Conservation (phyloP, 37 sponge, comb jelly and placozoan species). For the Dysidea cf. avara region DNA sequence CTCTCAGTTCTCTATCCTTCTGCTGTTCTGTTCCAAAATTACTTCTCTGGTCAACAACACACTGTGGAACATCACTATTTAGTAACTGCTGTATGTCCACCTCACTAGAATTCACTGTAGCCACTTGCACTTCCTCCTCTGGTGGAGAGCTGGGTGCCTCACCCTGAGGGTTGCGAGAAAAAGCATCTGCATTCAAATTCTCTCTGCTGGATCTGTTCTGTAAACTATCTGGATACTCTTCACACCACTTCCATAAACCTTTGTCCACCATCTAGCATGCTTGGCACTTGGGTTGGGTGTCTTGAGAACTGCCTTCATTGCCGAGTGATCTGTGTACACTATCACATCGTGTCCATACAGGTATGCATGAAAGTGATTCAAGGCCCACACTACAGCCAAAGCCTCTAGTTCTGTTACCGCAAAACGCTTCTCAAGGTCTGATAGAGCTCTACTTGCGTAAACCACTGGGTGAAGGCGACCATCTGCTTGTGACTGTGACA, state of each 20-base stretch:
- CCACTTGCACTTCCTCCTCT: too few relatives aligned
- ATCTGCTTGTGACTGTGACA: conserved; percentile 34
- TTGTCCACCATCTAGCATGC: conserved; percentile 69
- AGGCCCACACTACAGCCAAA: conserved; percentile 64
- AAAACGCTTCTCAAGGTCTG: conserved; percentile 45
- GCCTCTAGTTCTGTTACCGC: conserved; percentile 68
- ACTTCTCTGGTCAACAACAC: too few relatives aligned
- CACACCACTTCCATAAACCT: conserved; percentile 51
- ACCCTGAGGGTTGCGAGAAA: conserved; percentile 16
- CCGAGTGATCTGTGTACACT: conserved; percentile 62
- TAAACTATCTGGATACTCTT: conserved; percentile 26
- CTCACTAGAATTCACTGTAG: too few relatives aligned
- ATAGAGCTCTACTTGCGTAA: conserved; percentile 51
- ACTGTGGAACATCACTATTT: too few relatives aligned
- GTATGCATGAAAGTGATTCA: conserved; percentile 43
- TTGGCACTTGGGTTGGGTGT: conserved; percentile 56
- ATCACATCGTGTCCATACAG: conserved; percentile 50
- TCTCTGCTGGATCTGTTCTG: conserved; percentile 22
- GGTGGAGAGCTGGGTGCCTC: not conserved
- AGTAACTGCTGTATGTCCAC: too few relatives aligned
- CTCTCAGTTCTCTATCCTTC: conserved; percentile 22
- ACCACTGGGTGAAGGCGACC: conserved; percentile 43
- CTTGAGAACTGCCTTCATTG: conserved; percentile 61
- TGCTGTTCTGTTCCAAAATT: conserved; percentile 36
- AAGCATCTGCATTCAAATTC: conserved; percentile 46